Evolutionary conservation across 2,888 invertebrate species (phyloP).

Genomic region (Drosophila anomelani): DNA sequence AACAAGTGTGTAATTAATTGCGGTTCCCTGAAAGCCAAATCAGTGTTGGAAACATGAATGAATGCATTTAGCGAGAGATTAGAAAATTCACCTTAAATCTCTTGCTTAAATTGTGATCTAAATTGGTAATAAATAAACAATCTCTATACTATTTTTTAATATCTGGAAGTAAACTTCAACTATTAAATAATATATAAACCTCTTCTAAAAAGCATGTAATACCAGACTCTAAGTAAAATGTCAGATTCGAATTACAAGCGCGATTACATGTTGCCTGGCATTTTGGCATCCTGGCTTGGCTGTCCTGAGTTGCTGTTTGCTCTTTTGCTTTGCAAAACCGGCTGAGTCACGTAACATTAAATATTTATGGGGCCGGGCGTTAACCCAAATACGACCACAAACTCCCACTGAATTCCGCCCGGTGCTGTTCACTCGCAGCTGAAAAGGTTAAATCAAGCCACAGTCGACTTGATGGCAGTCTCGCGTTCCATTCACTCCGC

Average conservation of each 20-base stretch:
- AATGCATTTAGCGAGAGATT: background rate
- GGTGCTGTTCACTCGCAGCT: conserved; percentile 23
- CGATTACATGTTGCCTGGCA: conserved; percentile 36
- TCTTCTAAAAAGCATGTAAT: background rate
- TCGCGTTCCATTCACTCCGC: conserved; percentile 34
- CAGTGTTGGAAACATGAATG: background rate
- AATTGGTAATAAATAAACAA: background rate
- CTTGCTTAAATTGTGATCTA: background rate
- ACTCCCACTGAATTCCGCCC: conserved; percentile 1
- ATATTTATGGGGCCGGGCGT: conserved; percentile 34
- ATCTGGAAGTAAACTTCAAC: background rate
- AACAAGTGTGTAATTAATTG: conserved; percentile 2
- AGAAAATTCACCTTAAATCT: background rate
- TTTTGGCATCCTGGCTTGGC: conserved; percentile 9
- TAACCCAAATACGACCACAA: conserved; percentile 33
- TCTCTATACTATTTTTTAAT: background rate
- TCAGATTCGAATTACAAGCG: conserved; percentile 13
- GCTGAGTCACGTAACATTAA: conserved; percentile 42
- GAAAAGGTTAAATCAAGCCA: conserved; percentile 47
- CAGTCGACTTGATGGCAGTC: conserved; percentile 38
- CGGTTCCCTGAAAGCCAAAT: background rate
- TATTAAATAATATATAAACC: background rate
- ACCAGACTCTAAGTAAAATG: conserved; percentile 1
- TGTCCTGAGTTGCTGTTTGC: conserved; percentile 9
- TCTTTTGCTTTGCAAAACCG: conserved; percentile 19